Evolutionary conservation across 2,113 vertebrate genomes (phyloP), one percentile per base, ranked within the genome.

Genomic region (Coptodon bakossiorum): DNA sequence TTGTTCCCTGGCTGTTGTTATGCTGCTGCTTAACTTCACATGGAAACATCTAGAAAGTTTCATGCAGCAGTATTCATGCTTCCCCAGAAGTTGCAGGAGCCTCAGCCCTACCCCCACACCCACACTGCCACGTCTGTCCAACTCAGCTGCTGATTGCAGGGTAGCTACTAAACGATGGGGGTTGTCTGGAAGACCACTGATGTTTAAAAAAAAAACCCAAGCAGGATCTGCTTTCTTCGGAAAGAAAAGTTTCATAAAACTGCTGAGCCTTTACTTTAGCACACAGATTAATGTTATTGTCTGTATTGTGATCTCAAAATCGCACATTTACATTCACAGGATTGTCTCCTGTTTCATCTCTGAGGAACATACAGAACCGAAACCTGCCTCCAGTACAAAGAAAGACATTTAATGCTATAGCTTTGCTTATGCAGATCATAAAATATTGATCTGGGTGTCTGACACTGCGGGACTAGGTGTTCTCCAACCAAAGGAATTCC

Each of bases 91-190:
- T 68, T 43, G 82, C 40, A 43, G 3, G 82, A 22, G 61, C 53
- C 86, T 31, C 45, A 76, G 24, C 90, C 87, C 85, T 43, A 73
- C 63, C 88, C 89, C 86, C 63, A 68, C 86, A 86, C 83, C 86
- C 82, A 90, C 52, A 86, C 17, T 96, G 96, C 96, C 96, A 97
- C 95, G 94, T 96, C 82, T 89, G 24, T 94, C 31, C 38, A 76
- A 29, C 88, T 87, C 89, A 83, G 89, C 88, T 76, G 81, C 88
- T 84, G 82, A 88, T 81, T 90, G 84, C 76, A 84, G 91, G 76
- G 61, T 66, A 53, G 38, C 29, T 83, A 19, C 45, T 78, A 40
- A 61, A 87, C 43, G 57, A 89, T 50, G 84, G 84, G 90, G 91
- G 80, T 63, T 84, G 36, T 31, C 16, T 22, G 80, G 83, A 83